Percentiles rank a stretch among this genome's conserved stretches.
Conservation (phyloP, 30 jellyfish, hydroid and myxozoan genomes). For the Hydractinia echinata region DNA sequence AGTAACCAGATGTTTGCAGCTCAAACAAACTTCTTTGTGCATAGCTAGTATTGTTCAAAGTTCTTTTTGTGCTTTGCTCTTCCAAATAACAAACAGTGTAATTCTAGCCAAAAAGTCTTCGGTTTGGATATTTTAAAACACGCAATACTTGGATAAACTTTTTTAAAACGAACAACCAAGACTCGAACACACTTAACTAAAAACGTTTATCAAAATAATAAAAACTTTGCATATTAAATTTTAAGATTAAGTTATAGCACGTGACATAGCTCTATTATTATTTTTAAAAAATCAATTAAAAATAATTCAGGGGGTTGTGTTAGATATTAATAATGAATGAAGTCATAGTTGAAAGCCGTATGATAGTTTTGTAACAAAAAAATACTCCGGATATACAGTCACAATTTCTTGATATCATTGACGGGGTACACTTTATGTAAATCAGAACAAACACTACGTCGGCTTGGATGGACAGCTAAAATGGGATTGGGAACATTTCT, state of each 20-base stretch:
- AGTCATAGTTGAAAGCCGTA: slow-evolving; percentile 2
- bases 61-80: too few relatives aligned
- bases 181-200: too few relatives aligned
- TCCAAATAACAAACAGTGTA: too few relatives aligned
- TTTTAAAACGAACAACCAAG: too few relatives aligned
- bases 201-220: too few relatives aligned
- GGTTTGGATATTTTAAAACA: too few relatives aligned
- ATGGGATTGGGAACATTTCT: slow-evolving; percentile 5
- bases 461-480: not conserved
- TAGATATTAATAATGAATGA: not conserved
- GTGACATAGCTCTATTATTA: too few relatives aligned
- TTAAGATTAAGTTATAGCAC: too few relatives aligned
- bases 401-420: not conserved
- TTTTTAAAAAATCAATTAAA: too few relatives aligned
- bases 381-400: slow-evolving; percentile 14
- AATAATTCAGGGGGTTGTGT: not conserved
- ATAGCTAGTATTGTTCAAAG: not conserved
- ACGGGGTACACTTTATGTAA: not conserved
- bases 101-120: too few relatives aligned
- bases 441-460: not conserved
- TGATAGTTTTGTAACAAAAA: not conserved
- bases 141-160: too few relatives aligned
- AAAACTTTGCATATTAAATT: too few relatives aligned
- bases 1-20: not conserved
- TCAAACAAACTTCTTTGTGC: not conserved